Conservation (phyloP, 2,888 invertebrate species). For the Sepioteuthis lessoniana region DNA sequence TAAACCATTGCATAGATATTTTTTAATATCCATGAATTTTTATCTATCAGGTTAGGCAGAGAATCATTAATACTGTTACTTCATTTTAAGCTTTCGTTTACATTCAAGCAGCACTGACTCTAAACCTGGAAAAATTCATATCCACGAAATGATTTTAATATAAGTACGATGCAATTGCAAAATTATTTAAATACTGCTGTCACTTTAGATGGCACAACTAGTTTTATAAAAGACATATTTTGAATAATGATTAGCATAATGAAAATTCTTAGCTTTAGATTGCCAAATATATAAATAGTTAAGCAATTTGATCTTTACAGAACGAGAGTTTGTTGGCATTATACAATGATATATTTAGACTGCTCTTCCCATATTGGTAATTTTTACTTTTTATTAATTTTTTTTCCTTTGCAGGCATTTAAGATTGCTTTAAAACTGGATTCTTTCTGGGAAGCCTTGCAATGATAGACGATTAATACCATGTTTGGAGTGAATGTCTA, state of each 20-base stretch:
- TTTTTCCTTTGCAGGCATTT: neutral
- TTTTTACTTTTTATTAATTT: too few relatives aligned
- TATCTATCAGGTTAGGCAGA: too few relatives aligned
- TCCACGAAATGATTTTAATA: too few relatives aligned
- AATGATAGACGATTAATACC: neutral
- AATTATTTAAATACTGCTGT: too few relatives aligned
- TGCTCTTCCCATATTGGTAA: neutral
- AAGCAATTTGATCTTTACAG: neutral
- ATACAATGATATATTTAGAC: neutral
- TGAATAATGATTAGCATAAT: neutral
- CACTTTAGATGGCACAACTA: too few relatives aligned
- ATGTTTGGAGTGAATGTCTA: neutral
- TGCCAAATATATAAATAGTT: neutral
- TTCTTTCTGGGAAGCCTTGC: conserved; percentile 2
- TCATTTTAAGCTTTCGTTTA: too few relatives aligned
- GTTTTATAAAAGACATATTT: neutral
- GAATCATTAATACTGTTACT: too few relatives aligned
- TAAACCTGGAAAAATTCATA: too few relatives aligned
- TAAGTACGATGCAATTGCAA: too few relatives aligned
- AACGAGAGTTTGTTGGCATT: neutral
- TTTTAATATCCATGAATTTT: too few relatives aligned
- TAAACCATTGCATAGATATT: too few relatives aligned
- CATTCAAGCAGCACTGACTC: too few relatives aligned
- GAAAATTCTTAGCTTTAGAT: neutral
- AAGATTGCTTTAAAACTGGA: conserved; percentile 16